phyloP scores from a whole-genome alignment of 2,113 vertebrate species.

The Ifrita kowaldi region DNA sequence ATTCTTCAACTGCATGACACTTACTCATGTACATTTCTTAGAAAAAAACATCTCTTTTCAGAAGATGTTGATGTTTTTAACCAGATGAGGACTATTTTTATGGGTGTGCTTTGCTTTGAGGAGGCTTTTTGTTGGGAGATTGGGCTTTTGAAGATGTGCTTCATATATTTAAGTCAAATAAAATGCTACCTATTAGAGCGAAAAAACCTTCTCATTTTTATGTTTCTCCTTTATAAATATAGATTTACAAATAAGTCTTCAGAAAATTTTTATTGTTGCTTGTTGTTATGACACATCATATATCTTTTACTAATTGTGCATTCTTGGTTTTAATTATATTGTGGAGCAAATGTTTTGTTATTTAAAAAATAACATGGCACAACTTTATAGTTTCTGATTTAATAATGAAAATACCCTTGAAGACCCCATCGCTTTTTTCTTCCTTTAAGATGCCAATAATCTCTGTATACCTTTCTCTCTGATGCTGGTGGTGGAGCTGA shows the following conservation, averaged over 20 bases:
- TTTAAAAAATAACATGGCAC: not conserved
- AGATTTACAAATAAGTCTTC: not conserved
- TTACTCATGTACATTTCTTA: not conserved
- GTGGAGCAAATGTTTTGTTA: not conserved
- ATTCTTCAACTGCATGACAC: not conserved
- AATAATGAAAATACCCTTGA: not conserved
- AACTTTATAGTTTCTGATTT: not conserved
- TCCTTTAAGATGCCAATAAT: not conserved
- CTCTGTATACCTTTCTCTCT: not conserved
- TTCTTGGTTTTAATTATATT: not conserved
- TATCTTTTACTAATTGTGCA: not conserved
- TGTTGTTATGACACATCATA: not conserved
- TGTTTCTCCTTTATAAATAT: not conserved
- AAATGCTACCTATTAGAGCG: not conserved
- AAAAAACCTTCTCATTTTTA: not conserved
- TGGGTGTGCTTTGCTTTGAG: not conserved
- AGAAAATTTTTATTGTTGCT: not conserved
- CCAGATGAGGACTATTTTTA: slow-evolving; percentile 9
- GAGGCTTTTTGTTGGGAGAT: slow-evolving; percentile 12
- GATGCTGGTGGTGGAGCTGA: not conserved
- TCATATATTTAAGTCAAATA: slow-evolving; percentile 34
- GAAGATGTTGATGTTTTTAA: slow-evolving; percentile 30
- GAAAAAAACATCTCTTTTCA: not conserved
- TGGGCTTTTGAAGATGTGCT: slow-evolving; percentile 47
- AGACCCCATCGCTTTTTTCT: not conserved